phyloP scores from a whole-genome alignment of 2,797 vertebrate species.

The Brachyrhaphis roseni region DNA sequence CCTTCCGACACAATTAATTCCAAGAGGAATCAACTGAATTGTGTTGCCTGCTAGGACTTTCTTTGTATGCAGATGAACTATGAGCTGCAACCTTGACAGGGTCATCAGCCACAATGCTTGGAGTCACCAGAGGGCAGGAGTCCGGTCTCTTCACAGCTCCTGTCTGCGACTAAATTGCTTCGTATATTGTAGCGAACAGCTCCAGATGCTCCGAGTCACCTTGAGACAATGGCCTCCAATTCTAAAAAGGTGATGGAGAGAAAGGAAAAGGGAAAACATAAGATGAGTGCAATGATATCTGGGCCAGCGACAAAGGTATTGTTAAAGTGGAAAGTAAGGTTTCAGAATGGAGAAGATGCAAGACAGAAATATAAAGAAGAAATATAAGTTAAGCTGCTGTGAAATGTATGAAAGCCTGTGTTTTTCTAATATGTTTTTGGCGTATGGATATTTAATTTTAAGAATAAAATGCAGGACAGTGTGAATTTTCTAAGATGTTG shows the following conservation, averaged over 20 bases:
- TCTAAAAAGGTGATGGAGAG: conserved; percentile 39
- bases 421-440: neutral
- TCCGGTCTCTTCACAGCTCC: conserved; percentile 68
- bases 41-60: neutral
- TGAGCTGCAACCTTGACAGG: conserved; percentile 56
- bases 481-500: neutral
- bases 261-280: neutral
- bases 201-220: conserved; percentile 82
- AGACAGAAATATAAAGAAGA: conserved; percentile 11
- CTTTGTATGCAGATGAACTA: conserved; percentile 27
- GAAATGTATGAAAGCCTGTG: neutral
- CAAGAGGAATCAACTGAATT: conserved; percentile 13
- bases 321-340: conserved; percentile 10
- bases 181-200: conserved; percentile 58
- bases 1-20: conserved; percentile 23
- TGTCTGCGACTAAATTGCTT: conserved; percentile 72
- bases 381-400: neutral
- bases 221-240: conserved; percentile 75
- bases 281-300: conserved; percentile 24
- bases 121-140: conserved; percentile 54
- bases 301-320: conserved; percentile 11
- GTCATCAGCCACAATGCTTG: conserved; percentile 32
- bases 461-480: neutral
- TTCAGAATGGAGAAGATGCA: neutral
- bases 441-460: neutral